A percentile compares a stretch with the other conserved stretches of the same genome.
These are phyloP conservation scores for Pseudomugil tenellus DNA, from an alignment of 2,797 vertebrate genomes.

Conservation along the genomic window DNA sequence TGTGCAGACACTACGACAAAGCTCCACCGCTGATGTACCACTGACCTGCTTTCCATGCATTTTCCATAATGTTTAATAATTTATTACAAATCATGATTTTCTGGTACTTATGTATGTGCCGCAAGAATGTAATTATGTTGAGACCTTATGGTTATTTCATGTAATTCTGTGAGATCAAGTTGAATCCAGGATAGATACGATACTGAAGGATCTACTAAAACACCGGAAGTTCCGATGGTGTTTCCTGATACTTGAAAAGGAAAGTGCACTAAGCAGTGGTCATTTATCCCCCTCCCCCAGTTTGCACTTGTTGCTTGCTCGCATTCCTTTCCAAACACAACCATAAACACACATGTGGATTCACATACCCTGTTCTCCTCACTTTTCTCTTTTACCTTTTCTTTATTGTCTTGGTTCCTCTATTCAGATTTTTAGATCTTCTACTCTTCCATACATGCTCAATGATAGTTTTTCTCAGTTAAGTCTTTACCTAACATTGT, in stretches of 20 bases:
- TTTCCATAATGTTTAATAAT: no score
- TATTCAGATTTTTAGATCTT: background rate
- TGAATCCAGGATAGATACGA: no score
- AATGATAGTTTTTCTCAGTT: background rate
- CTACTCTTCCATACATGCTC: background rate
- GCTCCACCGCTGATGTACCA: no score
- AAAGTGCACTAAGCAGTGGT: background rate
- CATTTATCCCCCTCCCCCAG: conserved; percentile 1
- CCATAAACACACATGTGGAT: conserved; percentile 3
- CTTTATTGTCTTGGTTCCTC: background rate
- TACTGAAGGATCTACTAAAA: no score
- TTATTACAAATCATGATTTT: no score
- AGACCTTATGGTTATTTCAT: no score
- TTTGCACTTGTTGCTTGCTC: conserved; percentile 1
- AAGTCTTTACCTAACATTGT: background rate
- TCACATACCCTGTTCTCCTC: background rate
- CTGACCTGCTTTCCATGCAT: no score
- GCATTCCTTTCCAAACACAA: conserved; percentile 25
- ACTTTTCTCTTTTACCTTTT: background rate
- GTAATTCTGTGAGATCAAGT: no score
- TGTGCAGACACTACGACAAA: no score
- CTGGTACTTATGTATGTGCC: no score
- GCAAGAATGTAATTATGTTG: no score
- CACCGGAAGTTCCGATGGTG: background rate
- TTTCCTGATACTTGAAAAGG: background rate